Conservation (phyloP, 2,888 invertebrate species). For the Hesperia comma region DNA sequence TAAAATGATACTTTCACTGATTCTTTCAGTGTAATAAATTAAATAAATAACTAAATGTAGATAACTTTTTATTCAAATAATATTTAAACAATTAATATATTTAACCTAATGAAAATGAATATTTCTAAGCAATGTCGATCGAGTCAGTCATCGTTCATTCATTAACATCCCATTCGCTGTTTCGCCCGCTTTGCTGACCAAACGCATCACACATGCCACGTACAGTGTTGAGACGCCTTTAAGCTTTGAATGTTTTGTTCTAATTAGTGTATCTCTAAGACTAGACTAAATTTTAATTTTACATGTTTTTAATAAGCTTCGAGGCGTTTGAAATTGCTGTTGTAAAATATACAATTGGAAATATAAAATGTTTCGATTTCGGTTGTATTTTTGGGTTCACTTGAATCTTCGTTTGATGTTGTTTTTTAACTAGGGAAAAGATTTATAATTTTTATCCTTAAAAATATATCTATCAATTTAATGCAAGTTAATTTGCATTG, state of each 20-base stretch:
- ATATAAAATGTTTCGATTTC: constrained; percentile 39
- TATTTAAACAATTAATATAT: neutral
- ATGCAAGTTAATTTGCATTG: too few relatives aligned
- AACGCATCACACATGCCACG: constrained; percentile 75
- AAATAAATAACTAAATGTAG: too few relatives aligned
- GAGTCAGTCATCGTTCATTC: constrained; percentile 40
- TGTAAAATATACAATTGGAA: constrained; percentile 39
- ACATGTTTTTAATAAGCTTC: constrained; percentile 23
- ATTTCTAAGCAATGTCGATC: constrained; percentile 34
- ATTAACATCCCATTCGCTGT: constrained; percentile 62
- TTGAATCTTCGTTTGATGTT: neutral
- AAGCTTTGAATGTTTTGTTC: constrained; percentile 26
- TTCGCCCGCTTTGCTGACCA: constrained; percentile 64
- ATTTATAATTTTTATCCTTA: too few relatives aligned
- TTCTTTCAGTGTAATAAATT: too few relatives aligned
- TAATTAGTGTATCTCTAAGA: constrained; percentile 29
- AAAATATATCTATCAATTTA: too few relatives aligned
- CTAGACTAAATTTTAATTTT: neutral
- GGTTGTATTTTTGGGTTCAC: constrained; percentile 47
- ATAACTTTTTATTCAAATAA: neutral
- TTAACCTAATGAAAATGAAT: neutral
- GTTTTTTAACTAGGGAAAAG: neutral
- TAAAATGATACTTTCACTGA: too few relatives aligned
- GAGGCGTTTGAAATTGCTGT: constrained; percentile 40
- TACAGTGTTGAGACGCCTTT: constrained; percentile 60